These are phyloP conservation scores for Onychomys arenicola DNA, from an alignment of 2,797 vertebrate genomes.

Conservation along the genomic window DNA sequence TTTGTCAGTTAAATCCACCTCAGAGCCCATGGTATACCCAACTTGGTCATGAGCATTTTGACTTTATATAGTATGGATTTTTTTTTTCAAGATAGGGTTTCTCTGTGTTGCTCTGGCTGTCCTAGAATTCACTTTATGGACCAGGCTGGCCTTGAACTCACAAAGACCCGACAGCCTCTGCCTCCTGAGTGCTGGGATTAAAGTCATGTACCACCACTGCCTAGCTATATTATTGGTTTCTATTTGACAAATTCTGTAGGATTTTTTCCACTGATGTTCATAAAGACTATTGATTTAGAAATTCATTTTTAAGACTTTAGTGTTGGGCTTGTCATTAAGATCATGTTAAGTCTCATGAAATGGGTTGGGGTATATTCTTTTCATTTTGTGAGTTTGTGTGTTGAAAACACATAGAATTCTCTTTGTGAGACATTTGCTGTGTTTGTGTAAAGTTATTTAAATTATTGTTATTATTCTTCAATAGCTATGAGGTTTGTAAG, in stretches of 20 bases:
- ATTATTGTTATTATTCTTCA: background rate
- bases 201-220: background rate
- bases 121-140: background rate
- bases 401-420: background rate
- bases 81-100: background rate
- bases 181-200: background rate
- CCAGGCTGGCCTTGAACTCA: background rate
- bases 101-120: background rate
- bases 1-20: background rate
- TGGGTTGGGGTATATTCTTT: conserved; percentile 7
- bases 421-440: background rate
- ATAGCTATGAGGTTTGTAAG: background rate
- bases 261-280: background rate
- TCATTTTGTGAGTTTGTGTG: conserved; percentile 49
- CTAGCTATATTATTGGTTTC: background rate
- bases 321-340: background rate
- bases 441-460: background rate
- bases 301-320: conserved; percentile 21
- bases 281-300: background rate
- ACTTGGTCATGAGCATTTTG: background rate
- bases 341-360: background rate
- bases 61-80: background rate
- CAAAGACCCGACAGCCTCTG: background rate
- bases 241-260: conserved; percentile 1
- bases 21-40: background rate